Evolutionary conservation across 2,888 invertebrate species (phyloP), one percentile per base, ranked within the genome.

Genomic region (Amiota communis): DNA sequence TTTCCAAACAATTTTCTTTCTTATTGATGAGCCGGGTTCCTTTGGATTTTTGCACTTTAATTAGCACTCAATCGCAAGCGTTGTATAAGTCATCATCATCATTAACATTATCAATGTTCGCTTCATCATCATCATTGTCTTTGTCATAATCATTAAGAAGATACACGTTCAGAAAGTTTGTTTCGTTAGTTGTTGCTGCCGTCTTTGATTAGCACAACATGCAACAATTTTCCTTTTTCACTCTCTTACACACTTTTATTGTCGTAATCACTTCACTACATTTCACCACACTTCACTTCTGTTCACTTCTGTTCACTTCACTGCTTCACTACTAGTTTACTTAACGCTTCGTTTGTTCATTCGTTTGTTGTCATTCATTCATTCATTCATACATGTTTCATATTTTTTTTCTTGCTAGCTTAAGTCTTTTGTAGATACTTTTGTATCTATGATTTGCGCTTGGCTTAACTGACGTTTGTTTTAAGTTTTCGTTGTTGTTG

Each of bases 391-490:
- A 49, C 48, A 65, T 59, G n/a, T 13, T 59, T n/a, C n/a, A n/a
- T n/a, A n/a, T n/a, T n/a, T n/a, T n/a, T 59, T 13, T 59, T 59
- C 17, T 8, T 63, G 17, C 20, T 63, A 13, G 9, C 63, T 23
- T 15, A 53, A 15, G 53, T 20, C 8, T 59, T 59, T 17, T 20
- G 67, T 68, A 15, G 36, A n/a, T 23, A n/a, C 23, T 67, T 51
- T 15, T 49, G 65, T 48, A 65, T 48, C 65, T 65, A 65, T 48
- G 46, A 17, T 11, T 59, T 59, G 20, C 17, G 71, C 64, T 72
- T 68, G 76, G 72, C 76, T 75, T 36, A 73, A 72, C 48, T 65
- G 69, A 36, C 64, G n/a, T 57, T 13, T 10, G 20, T 23, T 69
- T 53, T 56, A 20, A 56, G 17, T 56, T 63, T 68, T 63, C 65